These are phyloP conservation scores for Montifringilla adamsi DNA, from an alignment of 2,113 vertebrate genomes.

Conservation along the genomic window DNA sequence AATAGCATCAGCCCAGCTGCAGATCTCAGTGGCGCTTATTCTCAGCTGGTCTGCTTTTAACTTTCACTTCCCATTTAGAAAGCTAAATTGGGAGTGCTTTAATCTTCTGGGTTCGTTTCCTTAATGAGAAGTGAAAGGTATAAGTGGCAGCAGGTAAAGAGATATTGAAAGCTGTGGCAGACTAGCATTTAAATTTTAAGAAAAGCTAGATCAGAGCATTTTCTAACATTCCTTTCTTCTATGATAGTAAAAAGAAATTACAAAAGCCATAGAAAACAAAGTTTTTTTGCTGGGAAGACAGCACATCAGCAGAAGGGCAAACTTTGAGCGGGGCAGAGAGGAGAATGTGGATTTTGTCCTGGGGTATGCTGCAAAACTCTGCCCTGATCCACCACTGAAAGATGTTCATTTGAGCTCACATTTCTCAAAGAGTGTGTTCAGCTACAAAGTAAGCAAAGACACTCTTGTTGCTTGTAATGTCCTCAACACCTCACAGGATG, in stretches of 20 bases:
- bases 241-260: not conserved
- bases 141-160: conserved; percentile 50
- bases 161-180: conserved; percentile 6
- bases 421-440: not conserved
- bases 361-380: not conserved
- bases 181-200: conserved; percentile 3
- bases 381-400: not conserved
- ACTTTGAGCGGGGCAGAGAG: not conserved
- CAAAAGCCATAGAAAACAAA: not conserved
- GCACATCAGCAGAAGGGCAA: not conserved
- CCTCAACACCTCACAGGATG: not conserved
- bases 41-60: conserved; percentile 69
- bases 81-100: conserved; percentile 54
- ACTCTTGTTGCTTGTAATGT: not conserved
- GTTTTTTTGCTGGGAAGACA: not conserved
- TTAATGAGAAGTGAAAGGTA: conserved; percentile 64
- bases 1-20: conserved; percentile 51
- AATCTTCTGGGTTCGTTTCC: conserved; percentile 45
- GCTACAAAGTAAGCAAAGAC: not conserved
- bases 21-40: conserved; percentile 49
- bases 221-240: not conserved
- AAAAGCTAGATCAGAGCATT: conserved; percentile 18
- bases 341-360: not conserved
- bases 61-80: conserved; percentile 59
- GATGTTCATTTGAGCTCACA: rapidly evolving